Evolutionary conservation across 2,113 vertebrate genomes (phyloP), one percentile per base, ranked within the genome.

Genomic region (Mionectes macconnelli): DNA sequence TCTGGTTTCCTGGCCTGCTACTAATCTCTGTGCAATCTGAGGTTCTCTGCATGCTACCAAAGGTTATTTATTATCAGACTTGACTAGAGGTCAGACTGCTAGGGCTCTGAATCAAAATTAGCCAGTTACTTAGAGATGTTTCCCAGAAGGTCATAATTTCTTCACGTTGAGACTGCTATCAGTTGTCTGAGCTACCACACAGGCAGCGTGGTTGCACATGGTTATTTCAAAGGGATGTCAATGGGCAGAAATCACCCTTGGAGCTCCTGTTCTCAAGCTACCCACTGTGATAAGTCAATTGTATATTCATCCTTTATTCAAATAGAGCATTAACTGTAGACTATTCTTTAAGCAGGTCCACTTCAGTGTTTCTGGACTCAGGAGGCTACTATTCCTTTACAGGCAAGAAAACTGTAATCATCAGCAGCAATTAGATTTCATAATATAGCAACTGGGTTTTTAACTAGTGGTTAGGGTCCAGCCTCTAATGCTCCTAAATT

Each of bases 381-480:
- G 53, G 33, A 63, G 77, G 77, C 16, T 49, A 42, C 16, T 62
- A 30, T 57, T 73, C 33, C 24, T 25, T 73, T 27, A 57, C 40
- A n/a, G 67, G 25, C 8, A 42, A 75, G n/a, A 13, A 15, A 80
- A 79, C 30, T 20, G 14, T 15, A 31, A 56, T 37, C 52, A 31
- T 4, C 16, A 84, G 0, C 47, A 62, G n/a, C 27, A 52, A 31
- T 7, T 62, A 13, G 4, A 31, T 21, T 49, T 62, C 31, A 2
- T 42, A 72, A 72, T 50, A 53, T 3, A 70, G 19, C 3, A 62
- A 21, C 28, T 60, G 20, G 22, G 0, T 8, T n/a, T 81, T 77
- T 84, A 45, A 35, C 22, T 60, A 45, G 25, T 6, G 12, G 16
- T 72, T 52, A 76, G 30, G 12, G 18, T 64, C 4, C 24, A 40